Conservation (phyloP, 1,140 invertebrate species). For the Mizuhopecten yessoensis region DNA sequence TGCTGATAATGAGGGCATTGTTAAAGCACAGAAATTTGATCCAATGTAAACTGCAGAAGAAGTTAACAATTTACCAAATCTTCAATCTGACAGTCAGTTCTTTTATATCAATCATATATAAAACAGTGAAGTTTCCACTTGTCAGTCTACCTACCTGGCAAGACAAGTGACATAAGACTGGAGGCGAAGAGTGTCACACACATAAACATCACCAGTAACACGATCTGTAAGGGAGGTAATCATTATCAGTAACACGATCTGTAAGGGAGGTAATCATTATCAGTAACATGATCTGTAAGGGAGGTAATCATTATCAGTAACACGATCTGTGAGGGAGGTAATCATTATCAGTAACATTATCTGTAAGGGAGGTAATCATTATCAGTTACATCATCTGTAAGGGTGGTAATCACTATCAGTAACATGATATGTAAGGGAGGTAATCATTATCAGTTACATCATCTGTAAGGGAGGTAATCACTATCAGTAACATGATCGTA, state of each 20-base stretch:
- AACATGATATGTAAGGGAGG: neutral
- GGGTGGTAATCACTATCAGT: neutral
- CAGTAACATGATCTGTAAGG: neutral
- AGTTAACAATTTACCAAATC: too few relatives aligned
- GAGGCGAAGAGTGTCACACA: slow-evolving; percentile 92
- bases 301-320: neutral
- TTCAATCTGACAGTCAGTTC: too few relatives aligned
- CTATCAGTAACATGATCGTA: neutral
- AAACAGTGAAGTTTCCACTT: too few relatives aligned
- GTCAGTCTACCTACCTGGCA: slow-evolving; percentile 87
- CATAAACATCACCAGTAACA: slow-evolving; percentile 91
- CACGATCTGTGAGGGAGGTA: neutral
- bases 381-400: neutral
- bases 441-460: neutral
- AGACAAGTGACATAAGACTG: slow-evolving; percentile 92
- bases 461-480: neutral
- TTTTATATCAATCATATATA: too few relatives aligned
- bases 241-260: neutral
- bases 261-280: neutral
- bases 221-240: slow-evolving; percentile 81
- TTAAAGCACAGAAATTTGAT: too few relatives aligned
- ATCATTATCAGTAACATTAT: neutral
- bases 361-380: neutral
- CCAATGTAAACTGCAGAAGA: too few relatives aligned
- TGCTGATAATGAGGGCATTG: too few relatives aligned